A percentile compares a stretch with the other conserved stretches of the same genome.
phyloP scores from a whole-genome alignment of 2,888 invertebrate genomes.

The Diplolepis rosae region DNA sequence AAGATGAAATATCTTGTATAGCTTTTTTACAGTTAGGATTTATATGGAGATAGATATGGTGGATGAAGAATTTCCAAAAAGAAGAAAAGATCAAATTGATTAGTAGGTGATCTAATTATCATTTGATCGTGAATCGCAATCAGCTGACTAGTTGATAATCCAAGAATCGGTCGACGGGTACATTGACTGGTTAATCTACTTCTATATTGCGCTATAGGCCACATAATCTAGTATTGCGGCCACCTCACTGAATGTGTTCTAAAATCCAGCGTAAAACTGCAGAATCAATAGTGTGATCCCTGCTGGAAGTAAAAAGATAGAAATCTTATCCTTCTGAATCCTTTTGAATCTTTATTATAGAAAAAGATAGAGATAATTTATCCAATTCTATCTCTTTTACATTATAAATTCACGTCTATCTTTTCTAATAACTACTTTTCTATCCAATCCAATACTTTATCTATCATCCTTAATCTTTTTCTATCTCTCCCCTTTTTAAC shows the following conservation, averaged over 20 bases:
- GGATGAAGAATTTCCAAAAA: conserved; percentile 3
- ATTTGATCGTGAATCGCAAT: not conserved
- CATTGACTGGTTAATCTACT: conserved; percentile 5
- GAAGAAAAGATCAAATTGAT: not conserved
- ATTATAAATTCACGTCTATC: too few relatives aligned
- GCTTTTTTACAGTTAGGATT: not conserved
- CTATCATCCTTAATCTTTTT: too few relatives aligned
- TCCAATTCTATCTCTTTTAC: too few relatives aligned
- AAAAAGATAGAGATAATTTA: too few relatives aligned
- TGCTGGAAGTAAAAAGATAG: too few relatives aligned
- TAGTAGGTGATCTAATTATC: conserved; percentile 23
- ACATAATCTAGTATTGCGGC: not conserved
- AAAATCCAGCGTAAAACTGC: not conserved
- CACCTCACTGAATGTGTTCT: not conserved
- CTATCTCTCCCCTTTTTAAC: too few relatives aligned
- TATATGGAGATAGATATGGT: not conserved
- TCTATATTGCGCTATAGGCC: not conserved
- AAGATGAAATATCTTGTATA: too few relatives aligned
- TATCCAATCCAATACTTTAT: too few relatives aligned
- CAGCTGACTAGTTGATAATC: not conserved
- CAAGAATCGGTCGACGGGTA: not conserved
- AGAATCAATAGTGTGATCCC: too few relatives aligned
- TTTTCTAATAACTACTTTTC: too few relatives aligned
- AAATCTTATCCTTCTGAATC: too few relatives aligned
- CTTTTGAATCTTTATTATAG: too few relatives aligned